phyloP scores from a whole-genome alignment of 1,140 invertebrate species.

The Pseudomyrmex flavicornis region DNA sequence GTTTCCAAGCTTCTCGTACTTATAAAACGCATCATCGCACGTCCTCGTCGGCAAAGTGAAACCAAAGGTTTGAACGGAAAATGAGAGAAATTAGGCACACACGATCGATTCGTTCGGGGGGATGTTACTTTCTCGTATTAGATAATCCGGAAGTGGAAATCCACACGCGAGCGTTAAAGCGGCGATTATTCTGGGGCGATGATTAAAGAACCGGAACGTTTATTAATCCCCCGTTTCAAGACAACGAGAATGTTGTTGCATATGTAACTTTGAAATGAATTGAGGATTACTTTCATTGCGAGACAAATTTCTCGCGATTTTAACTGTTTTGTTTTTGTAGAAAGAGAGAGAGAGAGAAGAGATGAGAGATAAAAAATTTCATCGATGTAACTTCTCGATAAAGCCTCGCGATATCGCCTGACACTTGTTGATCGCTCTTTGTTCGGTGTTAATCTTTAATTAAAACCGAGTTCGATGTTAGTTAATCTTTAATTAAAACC shows the following conservation, averaged over 20 bases:
- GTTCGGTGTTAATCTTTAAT: background rate
- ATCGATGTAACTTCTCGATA: constrained; percentile 5
- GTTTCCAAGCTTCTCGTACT: constrained; percentile 10
- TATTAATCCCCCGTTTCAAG: background rate
- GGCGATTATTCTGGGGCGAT: constrained; percentile 15
- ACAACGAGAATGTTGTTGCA: background rate
- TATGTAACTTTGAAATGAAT: background rate
- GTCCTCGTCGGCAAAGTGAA: constrained; percentile 47
- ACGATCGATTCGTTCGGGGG: background rate
- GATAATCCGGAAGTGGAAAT: constrained; percentile 63
- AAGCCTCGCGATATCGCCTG: background rate
- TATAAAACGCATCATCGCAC: constrained; percentile 45
- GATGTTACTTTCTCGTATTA: constrained; percentile 64
- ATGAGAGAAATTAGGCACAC: constrained; percentile 54
- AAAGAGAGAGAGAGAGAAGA: constrained; percentile 8
- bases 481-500: background rate
- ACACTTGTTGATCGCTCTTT: background rate
- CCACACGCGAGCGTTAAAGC: background rate
- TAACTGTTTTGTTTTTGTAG: background rate
- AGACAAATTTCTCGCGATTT: background rate
- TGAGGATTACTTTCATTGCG: background rate
- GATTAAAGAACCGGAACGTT: background rate
- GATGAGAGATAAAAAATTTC: background rate
- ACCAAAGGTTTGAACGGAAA: constrained; percentile 41
- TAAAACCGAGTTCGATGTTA: background rate